phyloP scores from a whole-genome alignment of 2,113 vertebrate genomes.

The Mormyrus lacerda region DNA sequence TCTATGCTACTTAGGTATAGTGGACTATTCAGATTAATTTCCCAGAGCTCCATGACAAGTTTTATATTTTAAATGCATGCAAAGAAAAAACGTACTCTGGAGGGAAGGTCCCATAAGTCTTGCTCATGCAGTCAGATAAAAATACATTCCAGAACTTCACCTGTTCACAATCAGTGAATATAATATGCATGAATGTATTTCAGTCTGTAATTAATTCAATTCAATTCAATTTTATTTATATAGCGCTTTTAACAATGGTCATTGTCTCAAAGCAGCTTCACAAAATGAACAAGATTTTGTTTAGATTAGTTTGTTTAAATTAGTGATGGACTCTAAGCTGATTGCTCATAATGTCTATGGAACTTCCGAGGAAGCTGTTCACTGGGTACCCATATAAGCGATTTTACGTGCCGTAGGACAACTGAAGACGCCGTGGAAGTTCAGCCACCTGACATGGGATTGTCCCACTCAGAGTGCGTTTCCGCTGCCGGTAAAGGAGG shows the following conservation, averaged over 20 bases:
- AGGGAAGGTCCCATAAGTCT: not conserved
- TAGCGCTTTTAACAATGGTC: too few relatives aligned
- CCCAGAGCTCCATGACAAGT: not conserved
- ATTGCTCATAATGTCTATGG: not conserved
- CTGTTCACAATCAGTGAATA: not conserved
- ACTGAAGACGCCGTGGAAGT: not conserved
- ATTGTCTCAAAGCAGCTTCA: too few relatives aligned
- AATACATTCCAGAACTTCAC: not conserved
- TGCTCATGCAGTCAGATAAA: not conserved
- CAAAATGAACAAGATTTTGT: too few relatives aligned
- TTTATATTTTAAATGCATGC: not conserved
- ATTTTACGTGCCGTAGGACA: not conserved
- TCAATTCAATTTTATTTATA: too few relatives aligned
- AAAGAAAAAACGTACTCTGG: not conserved
- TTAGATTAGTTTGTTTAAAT: too few relatives aligned
- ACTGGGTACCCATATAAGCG: not conserved
- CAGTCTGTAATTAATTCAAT: not conserved
- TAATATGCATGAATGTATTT: not conserved
- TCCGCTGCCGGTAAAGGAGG: not conserved
- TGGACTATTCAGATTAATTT: not conserved
- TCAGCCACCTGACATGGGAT: not conserved
- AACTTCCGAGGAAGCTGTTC: not conserved
- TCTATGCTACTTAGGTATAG: not conserved
- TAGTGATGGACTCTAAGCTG: not conserved
- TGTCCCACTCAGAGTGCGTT: not conserved